phyloP scores from a whole-genome alignment of 2,797 vertebrate genomes.

The Arrhamphus sclerolepis region DNA sequence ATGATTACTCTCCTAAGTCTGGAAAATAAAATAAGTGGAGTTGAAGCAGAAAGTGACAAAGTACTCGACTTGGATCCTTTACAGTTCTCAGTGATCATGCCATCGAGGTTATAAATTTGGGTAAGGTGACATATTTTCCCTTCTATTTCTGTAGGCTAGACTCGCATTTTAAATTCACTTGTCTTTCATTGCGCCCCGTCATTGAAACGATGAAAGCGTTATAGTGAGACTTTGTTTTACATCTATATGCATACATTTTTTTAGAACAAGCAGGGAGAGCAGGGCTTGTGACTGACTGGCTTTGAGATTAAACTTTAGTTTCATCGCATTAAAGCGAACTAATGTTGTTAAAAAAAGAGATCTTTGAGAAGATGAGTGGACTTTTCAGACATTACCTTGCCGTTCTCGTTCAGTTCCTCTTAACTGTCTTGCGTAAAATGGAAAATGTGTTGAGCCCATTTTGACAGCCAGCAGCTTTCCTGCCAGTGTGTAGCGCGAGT shows the following conservation, averaged over 20 bases:
- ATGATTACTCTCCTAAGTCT: constrained; percentile 48
- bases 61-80: constrained; percentile 55
- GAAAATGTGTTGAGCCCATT: constrained; percentile 11
- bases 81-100: constrained; percentile 62
- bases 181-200: constrained; percentile 16
- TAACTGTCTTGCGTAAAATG: constrained; percentile 43
- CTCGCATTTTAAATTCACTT: constrained; percentile 16
- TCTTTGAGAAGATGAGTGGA: no score
- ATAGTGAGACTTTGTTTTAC: constrained; percentile 31
- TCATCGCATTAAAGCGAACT: constrained; percentile 23
- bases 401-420: no score
- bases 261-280: constrained; percentile 15
- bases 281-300: constrained; percentile 28
- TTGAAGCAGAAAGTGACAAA: constrained; percentile 68
- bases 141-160: constrained; percentile 34
- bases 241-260: constrained; percentile 22
- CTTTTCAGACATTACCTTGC: no score
- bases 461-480: constrained; percentile 2
- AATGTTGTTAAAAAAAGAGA: constrained; percentile 1
- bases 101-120: constrained; percentile 70
- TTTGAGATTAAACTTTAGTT: constrained; percentile 58
- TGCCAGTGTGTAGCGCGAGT: constrained; percentile 21
- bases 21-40: constrained; percentile 62
- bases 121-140: constrained; percentile 70
- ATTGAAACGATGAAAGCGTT: constrained; percentile 37